Conservation (phyloP, 2,113 vertebrate species). For the Hipposideros armiger region DNA sequence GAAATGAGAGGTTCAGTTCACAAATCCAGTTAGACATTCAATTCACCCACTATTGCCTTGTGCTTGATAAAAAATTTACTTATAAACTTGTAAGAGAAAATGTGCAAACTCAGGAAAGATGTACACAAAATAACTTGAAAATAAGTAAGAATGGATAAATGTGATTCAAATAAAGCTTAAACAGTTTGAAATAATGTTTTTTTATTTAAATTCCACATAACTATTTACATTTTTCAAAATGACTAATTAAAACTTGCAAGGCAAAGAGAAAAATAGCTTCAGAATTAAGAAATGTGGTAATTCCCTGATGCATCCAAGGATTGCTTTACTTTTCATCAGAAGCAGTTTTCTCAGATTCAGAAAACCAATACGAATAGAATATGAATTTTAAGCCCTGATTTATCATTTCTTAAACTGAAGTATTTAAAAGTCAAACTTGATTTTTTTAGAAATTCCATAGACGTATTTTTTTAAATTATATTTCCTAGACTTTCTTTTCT, state of each 20-base stretch:
- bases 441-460: conserved; percentile 35
- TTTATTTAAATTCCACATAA: conserved; percentile 54
- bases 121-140: not conserved
- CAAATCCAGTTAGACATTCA: not conserved
- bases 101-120: conserved; percentile 2
- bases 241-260: conserved; percentile 40
- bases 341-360: conserved; percentile 43
- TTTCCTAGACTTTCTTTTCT: conserved; percentile 48
- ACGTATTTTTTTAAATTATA: conserved; percentile 28
- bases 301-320: conserved; percentile 1
- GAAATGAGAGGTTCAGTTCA: not conserved
- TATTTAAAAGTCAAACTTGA: conserved; percentile 59
- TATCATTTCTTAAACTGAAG: not conserved
- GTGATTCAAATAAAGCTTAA: not conserved
- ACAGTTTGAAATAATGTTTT: conserved; percentile 8
- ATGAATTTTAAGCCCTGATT: conserved; percentile 28
- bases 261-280: conserved; percentile 1
- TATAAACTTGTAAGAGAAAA: conserved; percentile 29
- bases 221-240: conserved; percentile 45
- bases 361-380: conserved; percentile 47
- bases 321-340: conserved; percentile 53
- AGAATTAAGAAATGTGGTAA: conserved; percentile 46
- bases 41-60: not conserved
- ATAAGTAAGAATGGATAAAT: conserved; percentile 29
- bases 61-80: not conserved